These are phyloP conservation scores for Verasper variegatus DNA, from an alignment of 2,113 vertebrate species.

Conservation along the genomic window DNA sequence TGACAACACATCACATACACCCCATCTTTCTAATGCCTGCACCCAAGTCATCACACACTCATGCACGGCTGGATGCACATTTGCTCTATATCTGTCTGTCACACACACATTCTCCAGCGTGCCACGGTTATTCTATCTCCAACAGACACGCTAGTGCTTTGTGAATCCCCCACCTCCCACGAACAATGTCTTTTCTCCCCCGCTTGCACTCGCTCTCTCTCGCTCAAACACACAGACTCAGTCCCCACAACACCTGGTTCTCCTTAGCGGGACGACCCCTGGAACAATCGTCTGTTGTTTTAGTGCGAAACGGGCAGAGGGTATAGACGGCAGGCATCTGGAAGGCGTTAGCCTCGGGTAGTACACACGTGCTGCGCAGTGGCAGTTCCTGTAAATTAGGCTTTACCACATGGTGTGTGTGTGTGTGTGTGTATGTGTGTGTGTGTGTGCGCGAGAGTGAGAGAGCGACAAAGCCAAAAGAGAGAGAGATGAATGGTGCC, in stretches of 20 bases:
- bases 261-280: slow-evolving; percentile 58
- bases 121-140: neutral
- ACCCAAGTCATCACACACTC: neutral
- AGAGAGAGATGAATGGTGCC: no score
- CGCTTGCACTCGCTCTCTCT: no score
- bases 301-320: slow-evolving; percentile 17
- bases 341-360: slow-evolving; percentile 73
- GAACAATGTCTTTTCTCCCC: neutral
- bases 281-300: slow-evolving; percentile 73
- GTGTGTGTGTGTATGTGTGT: slow-evolving; percentile 22
- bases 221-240: neutral
- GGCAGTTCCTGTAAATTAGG: slow-evolving; percentile 71
- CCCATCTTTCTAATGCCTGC: neutral
- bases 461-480: neutral
- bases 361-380: slow-evolving; percentile 59
- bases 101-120: neutral
- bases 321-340: slow-evolving; percentile 68
- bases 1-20: no score
- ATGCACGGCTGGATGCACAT: neutral
- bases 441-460: slow-evolving; percentile 21
- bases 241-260: slow-evolving; percentile 47
- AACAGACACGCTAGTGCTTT: neutral
- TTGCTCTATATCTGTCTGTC: neutral
- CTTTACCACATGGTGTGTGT: slow-evolving; percentile 20
- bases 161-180: slow-evolving; percentile 3